Base-by-base conservation (phyloP, 2,797 vertebrate species). In the Poecilia picta region DNA sequence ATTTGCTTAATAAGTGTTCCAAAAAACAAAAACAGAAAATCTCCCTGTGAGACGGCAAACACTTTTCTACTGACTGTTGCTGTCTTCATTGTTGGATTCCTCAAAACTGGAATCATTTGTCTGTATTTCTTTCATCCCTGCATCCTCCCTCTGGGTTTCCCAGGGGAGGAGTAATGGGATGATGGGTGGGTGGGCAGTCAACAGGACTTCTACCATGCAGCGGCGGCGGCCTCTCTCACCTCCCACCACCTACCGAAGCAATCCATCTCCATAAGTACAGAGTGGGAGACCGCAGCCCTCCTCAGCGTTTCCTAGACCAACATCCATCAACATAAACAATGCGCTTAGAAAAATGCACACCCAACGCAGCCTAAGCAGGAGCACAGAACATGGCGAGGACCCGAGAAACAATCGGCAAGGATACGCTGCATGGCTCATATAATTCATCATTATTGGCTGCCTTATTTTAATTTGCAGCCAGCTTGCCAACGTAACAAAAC, bases 131-230 rank as follows among this genome's bases (percentile, higher is more conserved):
- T 84, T 75, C 79, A 68, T 75, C 70, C 83, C 75, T 66, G 39
- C 16, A 46, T 75, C 76, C 68, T 72, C 68, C 36, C 46, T 79
- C 2, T 0, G 47, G 82, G 83, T 76, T 85, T 93, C 92, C 93
- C 93, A 84, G 89, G 93, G 85, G 88, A 89, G 93, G 86, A 84
- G 93, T 96, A 96, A 97, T 96, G 88, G 95, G 94, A 96, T 97
- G 96, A 97, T 96, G 95, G 95, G 95, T 90, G 77, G 66, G 79
- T 93, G 93, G 88, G 81, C 84, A 86, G 94, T 85, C 82, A 91
- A 89, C 93, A 86, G 87, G 84, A 85, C 90, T 86, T 85, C 76
- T 84, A 76, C 87, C 81, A 79, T 86, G 81, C 79, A 85, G 89
- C 94, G 45, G 47, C 49, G 1, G 78, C 80, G 85, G 83, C 85